phyloP scores from a whole-genome alignment of 1,140 invertebrate species.

The Aphelinus certus region DNA sequence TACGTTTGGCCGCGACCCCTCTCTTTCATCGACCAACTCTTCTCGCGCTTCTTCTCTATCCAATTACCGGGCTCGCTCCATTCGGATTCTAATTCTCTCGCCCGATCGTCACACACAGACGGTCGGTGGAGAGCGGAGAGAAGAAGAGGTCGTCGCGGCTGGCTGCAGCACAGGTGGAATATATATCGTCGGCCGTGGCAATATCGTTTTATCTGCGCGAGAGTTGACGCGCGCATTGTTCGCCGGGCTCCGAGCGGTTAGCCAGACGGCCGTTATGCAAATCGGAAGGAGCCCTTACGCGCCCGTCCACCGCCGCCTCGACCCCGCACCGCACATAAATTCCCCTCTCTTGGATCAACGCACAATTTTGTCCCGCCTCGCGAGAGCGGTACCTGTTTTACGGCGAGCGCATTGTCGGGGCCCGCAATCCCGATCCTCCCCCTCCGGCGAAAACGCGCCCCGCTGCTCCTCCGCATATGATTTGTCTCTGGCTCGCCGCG shows the following conservation, averaged over 20 bases:
- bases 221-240: conserved; percentile 38
- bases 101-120: neutral
- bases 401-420: conserved; percentile 43
- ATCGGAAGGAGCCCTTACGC: conserved; percentile 38
- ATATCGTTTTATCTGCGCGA: conserved; percentile 33
- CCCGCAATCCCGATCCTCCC: conserved; percentile 20
- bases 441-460: neutral
- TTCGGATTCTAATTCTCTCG: conserved; percentile 16
- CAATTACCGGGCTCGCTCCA: neutral
- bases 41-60: conserved; percentile 9
- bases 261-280: conserved; percentile 48
- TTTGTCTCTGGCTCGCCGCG: conserved; percentile 7
- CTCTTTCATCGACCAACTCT: neutral
- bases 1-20: no score
- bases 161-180: conserved; percentile 20
- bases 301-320: conserved; percentile 28
- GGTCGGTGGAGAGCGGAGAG: neutral
- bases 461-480: neutral
- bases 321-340: conserved; percentile 49
- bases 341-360: conserved; percentile 52
- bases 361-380: conserved; percentile 43
- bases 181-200: conserved; percentile 7
- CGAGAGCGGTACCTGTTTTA: conserved; percentile 47
- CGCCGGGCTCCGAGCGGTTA: conserved; percentile 33
- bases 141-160: neutral